A percentile compares a stretch with the other conserved stretches of the same genome.
These are phyloP conservation scores for Apteryx owenii DNA, from an alignment of 2,113 vertebrate species.

Conservation along the genomic window DNA sequence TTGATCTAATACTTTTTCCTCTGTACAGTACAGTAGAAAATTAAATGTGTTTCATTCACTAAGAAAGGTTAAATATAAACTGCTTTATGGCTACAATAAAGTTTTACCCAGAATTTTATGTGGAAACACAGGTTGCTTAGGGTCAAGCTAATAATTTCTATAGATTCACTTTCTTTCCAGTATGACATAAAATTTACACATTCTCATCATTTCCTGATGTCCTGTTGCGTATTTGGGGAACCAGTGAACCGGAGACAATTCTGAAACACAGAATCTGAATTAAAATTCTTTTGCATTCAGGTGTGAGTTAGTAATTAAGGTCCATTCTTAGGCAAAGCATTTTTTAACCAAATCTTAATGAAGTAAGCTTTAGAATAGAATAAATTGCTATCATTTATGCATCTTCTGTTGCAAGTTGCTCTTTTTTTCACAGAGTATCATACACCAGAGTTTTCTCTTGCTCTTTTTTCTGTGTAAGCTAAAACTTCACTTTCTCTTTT, in stretches of 20 bases:
- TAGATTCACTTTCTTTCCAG: neutral
- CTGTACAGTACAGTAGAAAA: neutral
- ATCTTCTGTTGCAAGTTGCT: neutral
- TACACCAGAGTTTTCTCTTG: neutral
- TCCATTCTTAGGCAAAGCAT: neutral
- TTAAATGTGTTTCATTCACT: neutral
- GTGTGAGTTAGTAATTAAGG: neutral
- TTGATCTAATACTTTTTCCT: neutral
- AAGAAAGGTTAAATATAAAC: neutral
- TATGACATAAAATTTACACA: neutral
- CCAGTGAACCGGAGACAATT: neutral
- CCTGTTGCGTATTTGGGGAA: neutral
- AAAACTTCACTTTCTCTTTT: slow-evolving; percentile 40
- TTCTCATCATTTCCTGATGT: neutral
- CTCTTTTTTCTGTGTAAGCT: neutral
- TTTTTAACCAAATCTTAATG: neutral
- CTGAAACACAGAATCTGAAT: neutral
- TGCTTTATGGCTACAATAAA: neutral
- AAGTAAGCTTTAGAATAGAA: neutral
- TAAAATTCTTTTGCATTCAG: neutral
- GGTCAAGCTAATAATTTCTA: neutral
- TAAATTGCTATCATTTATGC: neutral
- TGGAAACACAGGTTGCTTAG: neutral
- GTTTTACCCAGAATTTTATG: neutral
- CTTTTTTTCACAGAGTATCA: neutral